A percentile compares a stretch with the other conserved stretches of the same genome.
These are phyloP conservation scores for Torymus auratus DNA, from an alignment of 2,888 invertebrate species.

Conservation along the genomic window DNA sequence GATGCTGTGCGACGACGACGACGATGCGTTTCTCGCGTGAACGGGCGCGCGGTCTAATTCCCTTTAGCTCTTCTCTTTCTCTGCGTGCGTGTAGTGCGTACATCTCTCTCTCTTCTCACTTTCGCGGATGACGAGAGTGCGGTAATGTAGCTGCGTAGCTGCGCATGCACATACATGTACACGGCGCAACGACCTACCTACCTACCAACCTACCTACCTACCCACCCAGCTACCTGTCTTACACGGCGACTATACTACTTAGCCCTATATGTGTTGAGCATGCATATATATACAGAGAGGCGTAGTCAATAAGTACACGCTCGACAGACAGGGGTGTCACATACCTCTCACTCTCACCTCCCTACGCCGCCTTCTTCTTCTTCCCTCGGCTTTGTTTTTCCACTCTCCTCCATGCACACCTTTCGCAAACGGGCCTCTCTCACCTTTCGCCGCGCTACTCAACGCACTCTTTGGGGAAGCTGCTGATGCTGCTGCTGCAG, in stretches of 20 bases:
- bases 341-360: constrained; percentile 32
- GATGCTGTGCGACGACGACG: too few relatives aligned
- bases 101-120: too few relatives aligned
- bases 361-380: background rate
- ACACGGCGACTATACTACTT: constrained; percentile 48
- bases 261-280: constrained; percentile 5
- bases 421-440: constrained; percentile 31
- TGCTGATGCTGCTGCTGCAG: background rate
- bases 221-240: constrained; percentile 65
- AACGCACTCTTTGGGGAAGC: background rate
- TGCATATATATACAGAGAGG: constrained; percentile 54
- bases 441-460: constrained; percentile 6
- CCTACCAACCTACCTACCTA: constrained; percentile 73
- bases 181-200: constrained; percentile 65
- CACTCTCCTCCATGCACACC: background rate
- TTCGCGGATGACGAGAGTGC: too few relatives aligned
- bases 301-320: constrained; percentile 73
- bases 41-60: constrained; percentile 71
- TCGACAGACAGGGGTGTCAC: constrained; percentile 73
- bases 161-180: background rate
- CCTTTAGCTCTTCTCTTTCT: constrained; percentile 64
- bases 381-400: constrained; percentile 17
- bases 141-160: too few relatives aligned
- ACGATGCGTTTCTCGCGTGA: too few relatives aligned
- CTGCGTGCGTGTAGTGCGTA: constrained; percentile 47